These are phyloP conservation scores for Rhinopomastus cyanomelas DNA, from an alignment of 2,113 vertebrate species.

Conservation along the genomic window DNA sequence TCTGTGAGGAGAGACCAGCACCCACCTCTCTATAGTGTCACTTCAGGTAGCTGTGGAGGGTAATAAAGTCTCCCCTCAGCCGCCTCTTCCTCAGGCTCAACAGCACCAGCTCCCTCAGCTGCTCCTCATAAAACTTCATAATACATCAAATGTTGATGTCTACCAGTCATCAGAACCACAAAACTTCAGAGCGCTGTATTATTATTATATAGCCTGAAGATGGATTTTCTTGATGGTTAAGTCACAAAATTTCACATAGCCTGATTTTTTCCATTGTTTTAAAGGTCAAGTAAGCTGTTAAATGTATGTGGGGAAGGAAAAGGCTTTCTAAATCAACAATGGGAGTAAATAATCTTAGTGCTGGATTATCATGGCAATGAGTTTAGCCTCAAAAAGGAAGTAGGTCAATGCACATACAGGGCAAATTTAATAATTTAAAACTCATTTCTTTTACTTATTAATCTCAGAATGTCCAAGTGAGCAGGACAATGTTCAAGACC, in stretches of 20 bases:
- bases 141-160: not conserved
- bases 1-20: too few species aligned
- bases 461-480: not conserved
- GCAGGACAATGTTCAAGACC: not conserved
- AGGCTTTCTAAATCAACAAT: not conserved
- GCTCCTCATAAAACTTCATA: not conserved
- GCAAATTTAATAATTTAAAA: not conserved
- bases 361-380: not conserved
- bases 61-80: too few species aligned
- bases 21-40: too few species aligned
- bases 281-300: not conserved
- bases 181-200: not conserved
- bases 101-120: too few species aligned
- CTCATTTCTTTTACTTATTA: not conserved
- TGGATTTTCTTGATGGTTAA: not conserved
- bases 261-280: not conserved
- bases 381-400: not conserved
- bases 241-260: not conserved
- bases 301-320: not conserved
- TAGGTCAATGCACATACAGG: not conserved
- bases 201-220: not conserved
- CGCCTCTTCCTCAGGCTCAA: too few species aligned
- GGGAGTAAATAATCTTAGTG: constrained; percentile 9
- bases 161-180: not conserved
- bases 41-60: too few species aligned